Evolutionary conservation across 2,113 vertebrate species (phyloP).

Genomic region (Apteryx mantelli): DNA sequence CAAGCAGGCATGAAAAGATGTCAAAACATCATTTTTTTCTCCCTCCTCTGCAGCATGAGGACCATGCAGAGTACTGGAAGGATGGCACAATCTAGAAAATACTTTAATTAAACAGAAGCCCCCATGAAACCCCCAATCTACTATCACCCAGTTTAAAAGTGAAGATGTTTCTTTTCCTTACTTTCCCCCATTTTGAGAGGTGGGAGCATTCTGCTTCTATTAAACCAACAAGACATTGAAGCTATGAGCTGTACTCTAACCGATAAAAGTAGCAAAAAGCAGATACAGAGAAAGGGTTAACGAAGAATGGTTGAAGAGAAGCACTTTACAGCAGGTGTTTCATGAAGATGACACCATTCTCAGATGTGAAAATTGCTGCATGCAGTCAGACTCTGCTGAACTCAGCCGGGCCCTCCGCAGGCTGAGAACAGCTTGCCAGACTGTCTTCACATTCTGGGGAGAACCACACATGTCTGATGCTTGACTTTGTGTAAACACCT

Average conservation of each 20-base stretch:
- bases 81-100: not conserved
- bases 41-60: not conserved
- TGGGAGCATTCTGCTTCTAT: not conserved
- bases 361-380: not conserved
- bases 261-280: not conserved
- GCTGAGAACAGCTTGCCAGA: not conserved
- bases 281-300: not conserved
- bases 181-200: not conserved
- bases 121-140: not conserved
- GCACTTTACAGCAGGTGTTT: not conserved
- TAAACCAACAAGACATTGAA: not conserved
- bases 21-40: not conserved
- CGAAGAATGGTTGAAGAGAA: not conserved
- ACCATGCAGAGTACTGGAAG: not conserved
- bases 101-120: not conserved
- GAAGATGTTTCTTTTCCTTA: not conserved
- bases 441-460: not conserved
- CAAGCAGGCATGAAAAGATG: not conserved
- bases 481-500: not conserved
- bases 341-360: not conserved
- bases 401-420: not conserved
- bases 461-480: not conserved
- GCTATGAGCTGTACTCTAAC: not conserved
- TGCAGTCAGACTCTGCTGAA: not conserved
- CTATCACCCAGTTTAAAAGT: not conserved